Evolutionary conservation across 2,888 invertebrate genomes (phyloP).

Genomic region (Embidobia sp.): DNA sequence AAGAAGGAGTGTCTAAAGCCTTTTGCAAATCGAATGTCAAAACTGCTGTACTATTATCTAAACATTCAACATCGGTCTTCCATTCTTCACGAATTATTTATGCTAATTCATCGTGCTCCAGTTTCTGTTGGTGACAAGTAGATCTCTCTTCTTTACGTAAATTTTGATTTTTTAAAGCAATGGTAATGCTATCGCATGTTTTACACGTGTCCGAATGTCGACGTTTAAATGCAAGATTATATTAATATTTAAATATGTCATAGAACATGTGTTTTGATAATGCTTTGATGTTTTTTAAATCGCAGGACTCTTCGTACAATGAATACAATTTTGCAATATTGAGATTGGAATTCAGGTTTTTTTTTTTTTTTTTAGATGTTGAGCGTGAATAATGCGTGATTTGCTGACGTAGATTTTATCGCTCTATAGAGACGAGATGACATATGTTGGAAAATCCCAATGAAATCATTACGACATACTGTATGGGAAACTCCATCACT

Average conservation of each 20-base stretch:
- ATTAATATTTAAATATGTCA: constrained; percentile 39
- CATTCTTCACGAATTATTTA: not conserved
- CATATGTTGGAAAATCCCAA: too few species aligned
- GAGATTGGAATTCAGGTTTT: not conserved
- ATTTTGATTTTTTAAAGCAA: not conserved
- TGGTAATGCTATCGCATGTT: constrained; percentile 9
- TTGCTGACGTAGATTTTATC: constrained; percentile 1
- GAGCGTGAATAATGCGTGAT: constrained; percentile 1
- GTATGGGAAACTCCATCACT: not conserved
- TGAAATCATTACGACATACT: too few species aligned
- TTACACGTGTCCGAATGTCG: constrained; percentile 36
- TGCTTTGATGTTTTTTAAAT: constrained; percentile 5
- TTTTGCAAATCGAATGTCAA: constrained; percentile 24
- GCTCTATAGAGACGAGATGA: constrained; percentile 9
- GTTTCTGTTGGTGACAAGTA: not conserved
- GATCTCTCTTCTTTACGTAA: not conserved
- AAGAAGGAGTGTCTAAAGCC: too few species aligned
- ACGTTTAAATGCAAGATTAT: constrained; percentile 31
- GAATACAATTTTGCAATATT: constrained; percentile 23
- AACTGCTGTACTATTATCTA: not conserved
- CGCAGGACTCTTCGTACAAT: constrained; percentile 13
- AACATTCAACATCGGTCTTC: not conserved
- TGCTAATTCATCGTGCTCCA: not conserved
- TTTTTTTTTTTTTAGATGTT: constrained; percentile 17
- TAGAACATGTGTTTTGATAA: constrained; percentile 28